Percentiles rank a stretch among this genome's conserved stretches.
Evolutionary conservation across 2,797 vertebrate genomes (phyloP).

Genomic region (Ptychadena robeensis): DNA sequence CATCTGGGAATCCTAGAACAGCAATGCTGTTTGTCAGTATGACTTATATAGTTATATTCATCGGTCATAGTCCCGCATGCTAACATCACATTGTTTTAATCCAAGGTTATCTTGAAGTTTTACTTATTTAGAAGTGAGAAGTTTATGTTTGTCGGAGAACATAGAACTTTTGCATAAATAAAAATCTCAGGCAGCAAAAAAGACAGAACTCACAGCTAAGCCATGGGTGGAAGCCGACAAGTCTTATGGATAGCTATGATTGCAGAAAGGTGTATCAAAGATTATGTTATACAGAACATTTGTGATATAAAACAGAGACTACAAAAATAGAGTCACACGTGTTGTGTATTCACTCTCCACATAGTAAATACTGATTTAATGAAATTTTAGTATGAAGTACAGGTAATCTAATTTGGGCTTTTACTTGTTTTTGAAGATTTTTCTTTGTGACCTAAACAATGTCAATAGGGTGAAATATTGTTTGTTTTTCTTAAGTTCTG

Average conservation of each 20-base stretch:
- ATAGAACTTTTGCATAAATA: not conserved
- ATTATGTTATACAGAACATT: constrained; percentile 10
- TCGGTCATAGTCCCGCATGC: constrained; percentile 64
- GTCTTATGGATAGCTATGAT: not conserved
- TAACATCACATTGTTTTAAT: constrained; percentile 69
- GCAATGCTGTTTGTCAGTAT: constrained; percentile 73
- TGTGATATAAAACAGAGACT: not conserved
- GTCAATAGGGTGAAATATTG: no score
- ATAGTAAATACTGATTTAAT: constrained; percentile 11
- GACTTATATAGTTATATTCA: constrained; percentile 64
- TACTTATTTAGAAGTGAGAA: constrained; percentile 26
- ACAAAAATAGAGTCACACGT: not conserved
- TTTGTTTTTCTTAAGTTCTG: not conserved
- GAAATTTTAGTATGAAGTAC: constrained; percentile 5
- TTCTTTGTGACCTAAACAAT: no score
- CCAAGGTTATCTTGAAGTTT: constrained; percentile 70
- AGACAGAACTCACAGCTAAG: not conserved
- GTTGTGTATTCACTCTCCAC: constrained; percentile 6
- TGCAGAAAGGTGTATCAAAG: not conserved
- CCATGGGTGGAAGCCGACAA: no score
- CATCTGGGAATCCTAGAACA: constrained; percentile 76
- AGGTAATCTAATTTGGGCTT: constrained; percentile 4
- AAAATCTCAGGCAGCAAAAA: not conserved
- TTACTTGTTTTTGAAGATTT: not conserved
- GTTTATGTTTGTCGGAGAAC: not conserved